Evolutionary conservation across 2,113 vertebrate species (phyloP).

Genomic region (Ia io): DNA sequence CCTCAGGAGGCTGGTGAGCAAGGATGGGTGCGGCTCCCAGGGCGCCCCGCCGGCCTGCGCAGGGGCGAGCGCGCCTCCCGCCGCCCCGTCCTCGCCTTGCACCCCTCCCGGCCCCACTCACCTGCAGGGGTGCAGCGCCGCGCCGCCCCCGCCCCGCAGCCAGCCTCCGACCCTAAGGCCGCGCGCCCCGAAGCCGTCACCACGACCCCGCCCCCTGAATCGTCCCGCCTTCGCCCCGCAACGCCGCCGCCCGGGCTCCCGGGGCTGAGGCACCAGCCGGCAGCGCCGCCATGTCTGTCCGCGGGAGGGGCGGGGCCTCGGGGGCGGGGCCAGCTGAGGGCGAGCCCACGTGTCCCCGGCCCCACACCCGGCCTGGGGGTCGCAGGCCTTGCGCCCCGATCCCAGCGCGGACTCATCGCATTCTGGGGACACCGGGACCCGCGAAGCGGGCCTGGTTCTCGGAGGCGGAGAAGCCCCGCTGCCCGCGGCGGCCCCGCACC

Average conservation of each 20-base stretch:
- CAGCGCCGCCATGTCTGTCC: slow-evolving; percentile 42
- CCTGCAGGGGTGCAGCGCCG: not conserved
- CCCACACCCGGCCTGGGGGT: rapidly evolving
- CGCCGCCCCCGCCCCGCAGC: rapidly evolving
- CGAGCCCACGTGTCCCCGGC: rapidly evolving
- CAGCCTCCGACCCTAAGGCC: not conserved
- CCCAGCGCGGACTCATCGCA: rapidly evolving
- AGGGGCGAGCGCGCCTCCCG: not conserved
- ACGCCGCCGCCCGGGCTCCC: slow-evolving; percentile 3
- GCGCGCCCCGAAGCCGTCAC: slow-evolving; percentile 73
- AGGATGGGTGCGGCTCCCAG: not conserved
- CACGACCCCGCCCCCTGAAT: slow-evolving; percentile 59
- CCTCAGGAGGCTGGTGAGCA: not conserved
- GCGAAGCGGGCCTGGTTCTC: not conserved
- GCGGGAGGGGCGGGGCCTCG: not conserved
- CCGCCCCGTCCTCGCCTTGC: not conserved
- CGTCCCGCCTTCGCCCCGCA: slow-evolving; percentile 42
- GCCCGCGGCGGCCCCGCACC: too few species aligned
- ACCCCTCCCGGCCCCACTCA: not conserved
- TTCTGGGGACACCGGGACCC: not conserved
- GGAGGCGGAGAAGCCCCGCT: not conserved
- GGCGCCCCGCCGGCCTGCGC: too few species aligned
- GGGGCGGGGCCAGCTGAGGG: not conserved
- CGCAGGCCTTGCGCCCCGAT: rapidly evolving
- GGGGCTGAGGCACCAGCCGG: not conserved